phyloP scores from a whole-genome alignment of 1,140 invertebrate genomes.

The Trachymyrmex cornetzi region DNA sequence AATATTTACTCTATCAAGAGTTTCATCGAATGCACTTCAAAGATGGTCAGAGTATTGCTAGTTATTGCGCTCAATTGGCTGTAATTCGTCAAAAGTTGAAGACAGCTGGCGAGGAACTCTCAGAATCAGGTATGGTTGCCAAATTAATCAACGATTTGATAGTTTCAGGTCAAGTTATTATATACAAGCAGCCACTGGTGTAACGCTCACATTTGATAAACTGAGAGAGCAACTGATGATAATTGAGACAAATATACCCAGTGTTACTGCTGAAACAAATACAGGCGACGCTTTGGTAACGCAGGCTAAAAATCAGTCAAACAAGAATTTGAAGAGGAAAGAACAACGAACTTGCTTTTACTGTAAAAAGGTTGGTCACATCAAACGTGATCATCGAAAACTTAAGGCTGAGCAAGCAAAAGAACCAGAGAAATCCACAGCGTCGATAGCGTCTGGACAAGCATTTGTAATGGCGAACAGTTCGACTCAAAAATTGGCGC shows the following conservation, averaged over 20 bases:
- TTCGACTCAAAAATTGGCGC: background rate
- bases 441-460: background rate
- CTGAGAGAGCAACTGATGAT: background rate
- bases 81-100: constrained; percentile 5
- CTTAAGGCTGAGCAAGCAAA: background rate
- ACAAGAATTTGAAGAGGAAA: background rate
- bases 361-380: background rate
- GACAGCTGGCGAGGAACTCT: background rate
- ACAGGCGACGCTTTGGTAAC: background rate
- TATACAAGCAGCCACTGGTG: background rate
- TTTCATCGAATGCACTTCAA: background rate
- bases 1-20: background rate
- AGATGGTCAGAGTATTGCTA: background rate
- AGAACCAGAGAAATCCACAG: background rate
- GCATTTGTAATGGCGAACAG: background rate
- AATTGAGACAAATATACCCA: no score
- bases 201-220: background rate
- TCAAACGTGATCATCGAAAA: background rate
- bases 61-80: background rate
- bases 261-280: background rate
- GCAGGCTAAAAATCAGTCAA: background rate
- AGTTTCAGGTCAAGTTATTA: background rate
- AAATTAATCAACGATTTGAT: constrained; percentile 14
- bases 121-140: background rate
- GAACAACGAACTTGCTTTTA: background rate